Conservation (phyloP, 2,113 vertebrate species). For the Corythoichthys intestinalis region DNA sequence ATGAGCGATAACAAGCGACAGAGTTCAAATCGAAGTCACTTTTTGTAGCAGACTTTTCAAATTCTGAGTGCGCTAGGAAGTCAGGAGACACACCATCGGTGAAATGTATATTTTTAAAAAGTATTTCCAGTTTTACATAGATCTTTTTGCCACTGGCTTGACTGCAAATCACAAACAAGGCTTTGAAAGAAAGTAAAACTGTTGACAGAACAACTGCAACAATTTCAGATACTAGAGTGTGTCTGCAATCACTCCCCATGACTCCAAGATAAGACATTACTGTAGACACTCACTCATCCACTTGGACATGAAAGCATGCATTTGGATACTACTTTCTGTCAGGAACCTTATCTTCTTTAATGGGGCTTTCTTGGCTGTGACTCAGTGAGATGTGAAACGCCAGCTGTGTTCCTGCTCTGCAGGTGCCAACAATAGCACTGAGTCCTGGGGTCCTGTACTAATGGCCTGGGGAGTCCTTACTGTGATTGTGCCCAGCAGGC, state of each 20-base stretch:
- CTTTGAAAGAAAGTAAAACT: slow-evolving; percentile 53
- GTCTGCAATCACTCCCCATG: slow-evolving; percentile 51
- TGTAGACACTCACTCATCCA: slow-evolving; percentile 39
- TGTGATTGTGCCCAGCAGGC: slow-evolving; percentile 58
- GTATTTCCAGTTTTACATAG: slow-evolving; percentile 52
- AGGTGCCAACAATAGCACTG: slow-evolving; percentile 74
- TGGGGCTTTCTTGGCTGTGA: slow-evolving; percentile 75
- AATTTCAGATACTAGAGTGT: slow-evolving; percentile 37
- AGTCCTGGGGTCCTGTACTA: slow-evolving; percentile 75
- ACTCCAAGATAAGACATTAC: slow-evolving; percentile 78
- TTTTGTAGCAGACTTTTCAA: slow-evolving; percentile 52
- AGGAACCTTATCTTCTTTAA: slow-evolving; percentile 82
- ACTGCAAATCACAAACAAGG: slow-evolving; percentile 42
- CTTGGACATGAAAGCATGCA: slow-evolving; percentile 39
- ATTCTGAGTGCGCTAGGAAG: slow-evolving; percentile 45
- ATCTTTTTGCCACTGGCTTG: slow-evolving; percentile 50
- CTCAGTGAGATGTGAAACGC: slow-evolving; percentile 59
- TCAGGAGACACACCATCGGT: slow-evolving; percentile 42
- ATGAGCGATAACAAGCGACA: slow-evolving; percentile 42
- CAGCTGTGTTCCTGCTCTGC: slow-evolving; percentile 83
- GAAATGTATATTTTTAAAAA: slow-evolving; percentile 33
- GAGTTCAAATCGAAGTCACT: slow-evolving; percentile 58
- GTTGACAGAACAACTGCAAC: slow-evolving; percentile 53
- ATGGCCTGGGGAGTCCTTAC: slow-evolving; percentile 69
- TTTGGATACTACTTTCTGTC: slow-evolving; percentile 63